Conservation (phyloP, 2,888 invertebrate species). For the Clivina fossor region DNA sequence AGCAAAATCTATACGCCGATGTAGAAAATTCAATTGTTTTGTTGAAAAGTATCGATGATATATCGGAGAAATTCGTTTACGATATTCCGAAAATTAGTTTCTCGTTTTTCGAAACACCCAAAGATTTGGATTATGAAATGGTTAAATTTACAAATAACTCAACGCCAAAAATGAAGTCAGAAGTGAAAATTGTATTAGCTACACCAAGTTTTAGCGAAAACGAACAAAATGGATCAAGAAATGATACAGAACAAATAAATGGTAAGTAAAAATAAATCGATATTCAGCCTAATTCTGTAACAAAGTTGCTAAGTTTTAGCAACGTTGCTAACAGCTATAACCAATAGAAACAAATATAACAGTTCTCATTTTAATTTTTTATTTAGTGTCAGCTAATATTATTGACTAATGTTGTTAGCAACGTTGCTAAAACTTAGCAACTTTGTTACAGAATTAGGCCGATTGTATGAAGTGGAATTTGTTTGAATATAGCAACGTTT, state of each 20-base stretch:
- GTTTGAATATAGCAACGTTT: too few species aligned
- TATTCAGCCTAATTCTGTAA: too few species aligned
- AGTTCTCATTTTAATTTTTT: too few species aligned
- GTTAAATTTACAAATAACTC: constrained; percentile 38
- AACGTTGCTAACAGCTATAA: too few species aligned
- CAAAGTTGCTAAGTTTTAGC: too few species aligned
- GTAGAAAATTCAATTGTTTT: constrained; percentile 27
- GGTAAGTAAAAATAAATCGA: too few species aligned
- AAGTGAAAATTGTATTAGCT: constrained; percentile 46
- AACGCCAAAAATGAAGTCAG: constrained; percentile 42
- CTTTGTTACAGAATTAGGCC: too few species aligned
- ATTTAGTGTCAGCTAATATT: too few species aligned
- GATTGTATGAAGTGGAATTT: too few species aligned
- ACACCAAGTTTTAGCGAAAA: constrained; percentile 23
- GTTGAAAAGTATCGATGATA: constrained; percentile 24
- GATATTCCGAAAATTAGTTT: constrained; percentile 53
- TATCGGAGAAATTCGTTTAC: constrained; percentile 44
- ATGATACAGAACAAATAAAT: constrained; percentile 16
- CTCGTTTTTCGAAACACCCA: constrained; percentile 48
- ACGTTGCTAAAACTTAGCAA: too few species aligned
- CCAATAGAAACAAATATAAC: too few species aligned
- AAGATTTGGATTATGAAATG: constrained; percentile 18
- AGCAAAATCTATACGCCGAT: constrained; percentile 37
- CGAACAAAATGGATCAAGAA: constrained; percentile 35
- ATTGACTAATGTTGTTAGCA: too few species aligned